phyloP scores from a whole-genome alignment of 2,113 vertebrate genomes.

The Anhinga anhinga region DNA sequence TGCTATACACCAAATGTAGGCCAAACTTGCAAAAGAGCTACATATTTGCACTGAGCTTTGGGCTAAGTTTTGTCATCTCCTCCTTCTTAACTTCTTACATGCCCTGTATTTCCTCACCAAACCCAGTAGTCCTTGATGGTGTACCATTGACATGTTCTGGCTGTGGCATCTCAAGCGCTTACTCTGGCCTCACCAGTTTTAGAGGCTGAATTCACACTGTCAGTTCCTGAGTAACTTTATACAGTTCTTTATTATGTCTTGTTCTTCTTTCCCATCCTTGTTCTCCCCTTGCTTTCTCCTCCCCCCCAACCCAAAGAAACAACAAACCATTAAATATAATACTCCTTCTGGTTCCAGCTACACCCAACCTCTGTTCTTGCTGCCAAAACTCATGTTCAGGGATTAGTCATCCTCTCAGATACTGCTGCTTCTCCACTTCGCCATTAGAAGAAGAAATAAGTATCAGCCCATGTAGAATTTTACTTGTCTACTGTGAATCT shows the following conservation, averaged over 20 bases:
- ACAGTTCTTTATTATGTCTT: neutral
- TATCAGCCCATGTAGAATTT: neutral
- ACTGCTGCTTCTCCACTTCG: neutral
- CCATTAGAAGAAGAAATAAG: neutral
- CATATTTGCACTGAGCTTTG: rapidly evolving
- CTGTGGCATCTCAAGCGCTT: neutral
- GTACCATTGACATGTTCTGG: neutral
- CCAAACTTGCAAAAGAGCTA: neutral
- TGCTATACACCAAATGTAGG: neutral
- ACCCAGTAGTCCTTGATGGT: neutral
- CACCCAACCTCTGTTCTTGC: neutral
- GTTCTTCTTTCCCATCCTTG: neutral
- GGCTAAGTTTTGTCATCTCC: neutral
- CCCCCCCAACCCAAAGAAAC: too few species aligned
- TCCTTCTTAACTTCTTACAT: neutral
- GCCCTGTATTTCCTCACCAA: neutral
- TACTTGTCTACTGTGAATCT: neutral
- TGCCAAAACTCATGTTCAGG: neutral
- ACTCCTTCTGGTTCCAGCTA: neutral
- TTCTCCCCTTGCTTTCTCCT: neutral
- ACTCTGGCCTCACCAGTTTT: neutral
- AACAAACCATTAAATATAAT: neutral
- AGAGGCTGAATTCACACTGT: neutral
- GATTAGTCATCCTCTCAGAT: neutral
- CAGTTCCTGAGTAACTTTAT: neutral